Conservation (phyloP, 2,888 invertebrate genomes). For the Dascillus cervinus region DNA sequence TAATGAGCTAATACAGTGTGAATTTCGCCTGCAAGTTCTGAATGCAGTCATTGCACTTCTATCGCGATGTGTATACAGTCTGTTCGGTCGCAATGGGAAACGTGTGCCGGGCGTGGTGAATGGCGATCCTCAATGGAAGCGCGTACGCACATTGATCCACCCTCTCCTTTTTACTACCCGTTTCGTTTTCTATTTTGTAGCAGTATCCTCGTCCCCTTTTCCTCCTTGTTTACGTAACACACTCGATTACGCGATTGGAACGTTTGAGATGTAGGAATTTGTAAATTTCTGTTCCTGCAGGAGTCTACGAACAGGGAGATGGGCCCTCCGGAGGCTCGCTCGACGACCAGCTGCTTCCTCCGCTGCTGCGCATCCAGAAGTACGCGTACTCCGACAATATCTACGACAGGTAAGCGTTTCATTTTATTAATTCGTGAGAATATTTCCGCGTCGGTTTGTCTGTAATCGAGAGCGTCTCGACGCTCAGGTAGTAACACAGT, state of each 20-base stretch:
- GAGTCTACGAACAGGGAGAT: conserved; percentile 36
- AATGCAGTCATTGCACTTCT: conserved; percentile 9
- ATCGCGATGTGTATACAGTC: too few species aligned
- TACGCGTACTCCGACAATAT: conserved; percentile 31
- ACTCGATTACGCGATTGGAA: too few species aligned
- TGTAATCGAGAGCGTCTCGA: too few species aligned
- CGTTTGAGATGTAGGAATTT: too few species aligned
- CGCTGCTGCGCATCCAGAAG: conserved; percentile 33
- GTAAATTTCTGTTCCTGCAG: conserved; percentile 22
- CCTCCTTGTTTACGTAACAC: too few species aligned
- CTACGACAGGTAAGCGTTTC: conserved; percentile 38
- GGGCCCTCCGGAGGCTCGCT: conserved; percentile 23
- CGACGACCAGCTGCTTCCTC: conserved; percentile 30
- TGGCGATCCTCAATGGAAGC: conserved; percentile 19
- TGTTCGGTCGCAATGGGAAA: too few species aligned
- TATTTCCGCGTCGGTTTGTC: too few species aligned
- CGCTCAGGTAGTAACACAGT: conserved; percentile 9
- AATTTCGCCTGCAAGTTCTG: conserved; percentile 1
- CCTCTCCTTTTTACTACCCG: conserved; percentile 10
- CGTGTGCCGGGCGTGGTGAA: conserved; percentile 15
- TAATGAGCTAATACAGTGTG: not conserved
- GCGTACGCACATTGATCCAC: conserved; percentile 19
- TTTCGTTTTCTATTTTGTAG: conserved; percentile 4
- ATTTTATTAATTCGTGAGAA: too few species aligned
- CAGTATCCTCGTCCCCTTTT: too few species aligned